Evolutionary conservation across 2,113 vertebrate genomes (phyloP).

Genomic region (Dasyprocta punctata): DNA sequence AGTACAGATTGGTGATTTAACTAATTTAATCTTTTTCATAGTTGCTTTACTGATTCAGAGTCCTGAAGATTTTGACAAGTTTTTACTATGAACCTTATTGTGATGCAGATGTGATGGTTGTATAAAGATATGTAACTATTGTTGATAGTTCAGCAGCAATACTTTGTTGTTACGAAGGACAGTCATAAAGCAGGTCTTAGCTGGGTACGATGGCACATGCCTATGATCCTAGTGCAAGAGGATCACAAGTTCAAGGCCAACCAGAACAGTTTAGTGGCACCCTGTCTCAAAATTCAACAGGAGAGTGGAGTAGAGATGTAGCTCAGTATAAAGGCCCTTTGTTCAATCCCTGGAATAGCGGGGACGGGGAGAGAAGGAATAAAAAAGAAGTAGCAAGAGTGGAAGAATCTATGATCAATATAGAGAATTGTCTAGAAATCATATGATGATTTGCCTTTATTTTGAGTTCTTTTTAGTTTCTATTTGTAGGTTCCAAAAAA

Average conservation of each 20-base stretch:
- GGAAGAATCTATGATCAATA: neutral
- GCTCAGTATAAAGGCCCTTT: neutral
- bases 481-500: neutral
- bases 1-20: neutral
- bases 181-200: neutral
- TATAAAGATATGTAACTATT: neutral
- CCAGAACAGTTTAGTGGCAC: neutral
- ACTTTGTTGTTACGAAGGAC: neutral
- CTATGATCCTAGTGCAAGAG: neutral
- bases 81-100: neutral
- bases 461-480: neutral
- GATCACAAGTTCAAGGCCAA: neutral
- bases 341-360: neutral
- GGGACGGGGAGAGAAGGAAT: neutral
- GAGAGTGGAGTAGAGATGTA: neutral
- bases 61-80: neutral
- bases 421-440: neutral
- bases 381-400: neutral
- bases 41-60: constrained; percentile 18
- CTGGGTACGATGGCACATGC: neutral
- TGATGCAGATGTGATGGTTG: neutral
- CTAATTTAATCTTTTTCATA: neutral
- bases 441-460: neutral
- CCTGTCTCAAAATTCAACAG: neutral
- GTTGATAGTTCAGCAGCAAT: neutral